These are phyloP conservation scores for Carposina sasakii DNA, from an alignment of 1,140 invertebrate species.

Conservation along the genomic window DNA sequence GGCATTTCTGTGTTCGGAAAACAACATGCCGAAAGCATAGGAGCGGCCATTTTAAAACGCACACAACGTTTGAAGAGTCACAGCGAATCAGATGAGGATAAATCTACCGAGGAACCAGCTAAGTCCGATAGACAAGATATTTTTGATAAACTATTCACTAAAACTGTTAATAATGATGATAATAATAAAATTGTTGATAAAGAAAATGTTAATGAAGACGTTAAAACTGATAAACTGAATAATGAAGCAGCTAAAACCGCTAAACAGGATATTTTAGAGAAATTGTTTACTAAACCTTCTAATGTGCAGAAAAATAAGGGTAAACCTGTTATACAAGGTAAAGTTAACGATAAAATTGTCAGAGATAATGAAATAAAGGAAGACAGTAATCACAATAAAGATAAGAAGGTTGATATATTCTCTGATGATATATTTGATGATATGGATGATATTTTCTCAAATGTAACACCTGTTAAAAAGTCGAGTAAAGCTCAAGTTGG, in stretches of 20 bases:
- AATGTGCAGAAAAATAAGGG: conserved; percentile 6
- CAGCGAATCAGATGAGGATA: conserved; percentile 21
- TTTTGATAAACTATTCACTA: conserved; percentile 49
- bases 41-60: conserved; percentile 54
- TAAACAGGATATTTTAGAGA: conserved; percentile 44
- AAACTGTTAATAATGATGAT: conserved; percentile 29
- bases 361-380: conserved; percentile 16
- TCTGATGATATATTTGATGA: conserved; percentile 59
- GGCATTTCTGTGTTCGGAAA: conserved; percentile 72
- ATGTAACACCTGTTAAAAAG: conserved; percentile 33
- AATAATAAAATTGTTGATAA: conserved; percentile 11
- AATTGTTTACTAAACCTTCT: conserved; percentile 50
- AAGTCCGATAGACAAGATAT: conserved; percentile 34
- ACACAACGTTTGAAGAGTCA: conserved; percentile 37
- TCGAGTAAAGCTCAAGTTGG: conserved; percentile 22
- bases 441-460: conserved; percentile 59
- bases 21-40: conserved; percentile 50
- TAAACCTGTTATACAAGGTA: too few relatives aligned
- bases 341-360: conserved; percentile 14
- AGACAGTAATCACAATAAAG: conserved; percentile 9
- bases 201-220: too few relatives aligned
- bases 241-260: conserved; percentile 9
- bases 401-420: conserved; percentile 49
- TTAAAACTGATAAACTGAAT: too few relatives aligned
- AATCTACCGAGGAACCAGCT: too few relatives aligned